Evolutionary conservation across 1,140 invertebrate species (phyloP).

Genomic region (Microplitis mediator): DNA sequence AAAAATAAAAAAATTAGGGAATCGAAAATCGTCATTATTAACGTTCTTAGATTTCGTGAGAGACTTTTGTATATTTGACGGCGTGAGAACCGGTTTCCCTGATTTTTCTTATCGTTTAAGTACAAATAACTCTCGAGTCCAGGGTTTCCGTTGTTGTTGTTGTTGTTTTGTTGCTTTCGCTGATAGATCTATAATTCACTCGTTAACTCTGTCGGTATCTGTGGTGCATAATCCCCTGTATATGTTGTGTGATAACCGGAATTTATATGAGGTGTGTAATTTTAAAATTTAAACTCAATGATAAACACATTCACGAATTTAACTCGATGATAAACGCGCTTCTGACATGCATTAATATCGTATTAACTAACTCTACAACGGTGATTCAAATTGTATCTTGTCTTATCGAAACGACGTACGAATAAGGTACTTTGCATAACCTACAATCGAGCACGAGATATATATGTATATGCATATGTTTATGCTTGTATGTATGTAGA

Average conservation of each 20-base stretch:
- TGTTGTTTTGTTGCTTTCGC: neutral
- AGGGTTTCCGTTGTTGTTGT: neutral
- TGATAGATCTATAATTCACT: slow-evolving; percentile 9
- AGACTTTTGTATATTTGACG: neutral
- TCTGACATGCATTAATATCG: too few species aligned
- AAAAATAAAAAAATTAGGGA: neutral
- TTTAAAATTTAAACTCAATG: too few species aligned
- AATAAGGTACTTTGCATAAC: slow-evolving; percentile 22
- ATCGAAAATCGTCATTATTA: neutral
- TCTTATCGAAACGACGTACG: slow-evolving; percentile 14
- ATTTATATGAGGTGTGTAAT: neutral
- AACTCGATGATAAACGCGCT: too few species aligned
- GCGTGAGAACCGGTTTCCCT: slow-evolving; percentile 16
- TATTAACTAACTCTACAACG: too few species aligned
- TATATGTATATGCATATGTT: neutral
- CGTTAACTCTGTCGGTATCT: slow-evolving; percentile 9
- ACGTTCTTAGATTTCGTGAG: neutral
- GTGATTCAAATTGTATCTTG: neutral
- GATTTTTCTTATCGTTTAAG: slow-evolving; percentile 13
- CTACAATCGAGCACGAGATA: neutral
- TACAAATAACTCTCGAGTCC: neutral
- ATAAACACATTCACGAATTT: too few species aligned
- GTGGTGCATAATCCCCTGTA: neutral
- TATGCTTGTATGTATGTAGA: neutral
- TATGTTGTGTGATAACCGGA: neutral